Evolutionary conservation across 1,140 invertebrate genomes (phyloP), one percentile per base, ranked within the genome.

Genomic region (Lucilia cuprina): DNA sequence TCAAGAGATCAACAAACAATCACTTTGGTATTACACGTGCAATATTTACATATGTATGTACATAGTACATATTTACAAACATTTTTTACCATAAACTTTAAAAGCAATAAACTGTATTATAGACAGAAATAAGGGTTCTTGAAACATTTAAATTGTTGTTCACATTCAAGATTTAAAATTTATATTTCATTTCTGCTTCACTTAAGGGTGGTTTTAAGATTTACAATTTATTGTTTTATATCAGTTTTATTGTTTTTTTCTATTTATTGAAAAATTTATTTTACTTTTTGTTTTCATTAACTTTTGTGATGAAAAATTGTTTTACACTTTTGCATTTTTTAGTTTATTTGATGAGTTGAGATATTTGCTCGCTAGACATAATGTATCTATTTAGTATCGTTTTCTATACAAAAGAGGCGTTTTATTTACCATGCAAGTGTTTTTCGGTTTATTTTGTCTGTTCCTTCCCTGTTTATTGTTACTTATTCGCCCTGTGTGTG

Each of bases 1-100:
- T 84, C 84, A 84, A 84, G 78, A 82, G 84, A 84, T 84, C 80
- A 82, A 78, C 80, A 84, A 84, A 84, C 80, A 84, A 50, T 82
- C 70, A 82, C 35, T 78, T 78, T 35, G 17, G 75, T 10, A 78
- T 78, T 78, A 78, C 75, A 78, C 75, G 75, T 78, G 75, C 75
- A 19, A 47, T 78, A 78, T 78, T 78, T 78, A 47, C 75, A 30
- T 75, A n/a, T n/a, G n/a, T n/a, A n/a, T n/a, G n/a, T n/a, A 35
- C 34, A 30, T 34, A n/a, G n/a, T n/a, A 41, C 41, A 55, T 55
- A 55, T 49, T 49, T 55, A n/a, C 17, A 12, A 55, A 55, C 41
- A 55, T 1, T 55, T 14, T 55, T 55, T 2, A 49, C 49, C 49
- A 49, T 55, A 41, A 41, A 13, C 4, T 17, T 55, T 17, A 13